Evolutionary conservation across 1,140 invertebrate species (phyloP), one percentile per base, ranked within the genome.

Genomic region (Atta texana): DNA sequence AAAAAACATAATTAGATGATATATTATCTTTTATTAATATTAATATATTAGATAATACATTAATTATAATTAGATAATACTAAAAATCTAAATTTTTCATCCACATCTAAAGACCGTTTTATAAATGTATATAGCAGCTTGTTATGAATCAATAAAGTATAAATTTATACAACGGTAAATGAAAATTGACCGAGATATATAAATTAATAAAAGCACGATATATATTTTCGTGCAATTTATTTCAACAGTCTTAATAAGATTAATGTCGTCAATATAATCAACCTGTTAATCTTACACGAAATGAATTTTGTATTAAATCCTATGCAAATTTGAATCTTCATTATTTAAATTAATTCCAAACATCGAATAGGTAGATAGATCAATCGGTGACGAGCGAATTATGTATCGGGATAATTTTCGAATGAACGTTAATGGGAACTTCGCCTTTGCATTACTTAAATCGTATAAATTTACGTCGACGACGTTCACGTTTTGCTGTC

Each of bases 381-480:
- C 16, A 64, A 34, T 64, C 16, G 28, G 28, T 28, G 61, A 31
- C 28, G 7, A n/a, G 28, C 28, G 63, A 64, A 16, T 51, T 24
- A 0, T 16, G 61, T 28, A 24, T 39, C 57, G 5, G 6, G 53
- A 14, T 28, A 18, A 69, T 21, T 24, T 34, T 8, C 31, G n/a
- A 61, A 74, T 28, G 24, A 82, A 49, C 21, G 57, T 51, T 44
- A 34, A 72, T 44, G 8, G 2, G 55, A 3, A 74, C 39, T 24
- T 75, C 44, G 10, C 14, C 53, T n/a, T 24, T n/a, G 39, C 51
- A 21, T 28, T 31, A 74, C 55, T 82, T 49, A 21, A 82, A 74
- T 61, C 68, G 18, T 69, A 34, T 44, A 68, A 74, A 84, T 74
- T 34, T 34, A 69, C 24, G 18, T 59, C 51, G 69, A 24, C 6